Evolutionary conservation across 2,888 invertebrate genomes (phyloP).

Genomic region (Sinohyriopsis cumingii): DNA sequence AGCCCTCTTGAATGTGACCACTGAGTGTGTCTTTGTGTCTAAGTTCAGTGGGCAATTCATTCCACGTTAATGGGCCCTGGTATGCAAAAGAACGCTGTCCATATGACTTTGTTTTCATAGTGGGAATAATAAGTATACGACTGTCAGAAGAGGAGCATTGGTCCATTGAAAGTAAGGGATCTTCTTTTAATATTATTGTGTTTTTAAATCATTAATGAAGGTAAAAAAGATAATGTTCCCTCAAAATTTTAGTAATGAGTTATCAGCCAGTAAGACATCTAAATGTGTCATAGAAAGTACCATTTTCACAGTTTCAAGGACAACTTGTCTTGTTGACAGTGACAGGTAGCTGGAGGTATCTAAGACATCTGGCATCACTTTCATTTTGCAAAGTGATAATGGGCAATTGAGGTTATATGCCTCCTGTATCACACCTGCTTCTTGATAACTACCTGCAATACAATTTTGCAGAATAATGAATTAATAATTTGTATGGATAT

Average conservation of each 20-base stretch:
- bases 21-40: no score
- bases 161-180: no score
- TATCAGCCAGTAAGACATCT: background rate
- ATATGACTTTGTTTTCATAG: no score
- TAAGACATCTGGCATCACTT: background rate
- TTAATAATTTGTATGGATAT: no score
- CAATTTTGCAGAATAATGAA: no score
- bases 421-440: constrained; percentile 71
- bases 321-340: constrained; percentile 63
- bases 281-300: constrained; percentile 31
- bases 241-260: background rate
- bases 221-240: background rate
- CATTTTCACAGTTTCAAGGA: constrained; percentile 71
- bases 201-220: background rate
- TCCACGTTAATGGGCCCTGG: no score
- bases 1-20: no score
- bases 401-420: constrained; percentile 72
- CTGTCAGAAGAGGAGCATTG: no score
- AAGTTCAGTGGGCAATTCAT: no score
- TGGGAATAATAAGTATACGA: no score
- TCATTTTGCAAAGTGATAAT: constrained; percentile 30
- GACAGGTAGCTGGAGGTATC: constrained; percentile 48
- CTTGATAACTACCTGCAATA: constrained; percentile 68
- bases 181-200: no score
- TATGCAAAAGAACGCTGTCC: no score